A percentile compares a stretch with the other conserved stretches of the same genome.
Evolutionary conservation across 92 coral and sea anemone species (phyloP).

Genomic region (Nematostella vectensis): DNA sequence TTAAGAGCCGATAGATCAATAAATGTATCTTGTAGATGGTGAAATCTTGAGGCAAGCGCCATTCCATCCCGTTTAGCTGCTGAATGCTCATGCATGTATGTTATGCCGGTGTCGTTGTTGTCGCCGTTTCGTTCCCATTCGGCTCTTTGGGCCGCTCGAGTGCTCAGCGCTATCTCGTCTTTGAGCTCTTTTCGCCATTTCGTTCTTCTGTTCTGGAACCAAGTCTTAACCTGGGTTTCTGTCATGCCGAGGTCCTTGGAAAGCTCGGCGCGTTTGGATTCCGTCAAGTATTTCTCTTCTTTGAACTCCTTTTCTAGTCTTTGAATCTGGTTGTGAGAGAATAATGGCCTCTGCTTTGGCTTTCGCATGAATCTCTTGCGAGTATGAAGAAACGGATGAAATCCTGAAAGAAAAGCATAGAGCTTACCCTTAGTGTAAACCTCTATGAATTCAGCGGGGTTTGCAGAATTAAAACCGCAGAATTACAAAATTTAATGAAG

Average conservation of each 20-base stretch:
- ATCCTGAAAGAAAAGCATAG: not conserved
- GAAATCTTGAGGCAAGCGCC: not conserved
- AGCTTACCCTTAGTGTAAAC: too few relatives aligned
- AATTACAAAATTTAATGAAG: too few relatives aligned
- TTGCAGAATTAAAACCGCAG: too few relatives aligned
- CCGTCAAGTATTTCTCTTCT: constrained; percentile 72
- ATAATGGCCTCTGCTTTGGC: constrained; percentile 83
- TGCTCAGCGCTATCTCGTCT: constrained; percentile 16
- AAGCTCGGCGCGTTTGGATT: constrained; percentile 63
- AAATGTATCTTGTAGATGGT: not conserved
- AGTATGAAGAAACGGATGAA: not conserved
- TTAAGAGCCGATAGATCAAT: not conserved
- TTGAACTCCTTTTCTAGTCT: constrained; percentile 72
- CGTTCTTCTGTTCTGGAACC: constrained; percentile 91
- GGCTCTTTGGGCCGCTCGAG: not conserved
- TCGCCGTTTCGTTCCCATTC: constrained; percentile 2
- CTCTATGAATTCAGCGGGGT: too few relatives aligned
- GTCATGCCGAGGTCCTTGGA: constrained; percentile 65
- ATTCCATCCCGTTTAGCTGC: not conserved
- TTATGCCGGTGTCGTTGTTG: not conserved
- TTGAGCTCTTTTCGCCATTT: constrained; percentile 86
- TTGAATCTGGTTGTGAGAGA: constrained; percentile 73
- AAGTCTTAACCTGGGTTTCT: constrained; percentile 77
- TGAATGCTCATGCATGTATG: not conserved
- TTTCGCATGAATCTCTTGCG: constrained; percentile 31